Conservation (phyloP, 2,113 vertebrate genomes). For the Caranx ignobilis region DNA sequence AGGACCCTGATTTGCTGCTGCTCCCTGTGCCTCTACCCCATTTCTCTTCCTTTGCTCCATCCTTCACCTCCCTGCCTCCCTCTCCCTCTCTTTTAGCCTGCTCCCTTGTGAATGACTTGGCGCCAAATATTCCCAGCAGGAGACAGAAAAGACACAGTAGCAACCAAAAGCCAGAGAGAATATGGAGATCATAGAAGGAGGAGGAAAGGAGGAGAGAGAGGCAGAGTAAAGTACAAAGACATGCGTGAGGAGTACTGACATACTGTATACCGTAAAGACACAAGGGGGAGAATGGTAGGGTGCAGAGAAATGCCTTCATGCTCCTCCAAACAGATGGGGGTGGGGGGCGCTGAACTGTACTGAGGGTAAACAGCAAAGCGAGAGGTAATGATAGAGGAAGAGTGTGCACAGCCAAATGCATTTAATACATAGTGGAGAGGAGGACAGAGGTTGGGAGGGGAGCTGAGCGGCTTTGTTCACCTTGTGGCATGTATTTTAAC, state of each 20-base stretch:
- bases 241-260: conserved; percentile 18
- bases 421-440: conserved; percentile 13
- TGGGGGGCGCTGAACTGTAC: background rate
- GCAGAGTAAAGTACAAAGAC: conserved; percentile 32
- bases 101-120: conserved; percentile 47
- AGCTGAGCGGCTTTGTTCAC: background rate
- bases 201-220: background rate
- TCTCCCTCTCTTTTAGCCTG: background rate
- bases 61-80: background rate
- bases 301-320: background rate
- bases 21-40: conserved; percentile 4
- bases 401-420: conserved; percentile 6
- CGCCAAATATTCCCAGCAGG: conserved; percentile 50
- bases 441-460: background rate
- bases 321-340: background rate
- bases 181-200: conserved; percentile 45
- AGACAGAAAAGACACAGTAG: conserved; percentile 41
- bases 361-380: conserved; percentile 24
- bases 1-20: conserved; percentile 46
- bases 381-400: conserved; percentile 19
- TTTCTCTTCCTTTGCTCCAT: conserved; percentile 34
- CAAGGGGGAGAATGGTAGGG: conserved; percentile 10
- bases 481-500: conserved; percentile 31
- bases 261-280: conserved; percentile 31
- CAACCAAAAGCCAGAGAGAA: conserved; percentile 44